Conservation (phyloP, 2,888 invertebrate species). For the Dasysyrphus albostriatus region DNA sequence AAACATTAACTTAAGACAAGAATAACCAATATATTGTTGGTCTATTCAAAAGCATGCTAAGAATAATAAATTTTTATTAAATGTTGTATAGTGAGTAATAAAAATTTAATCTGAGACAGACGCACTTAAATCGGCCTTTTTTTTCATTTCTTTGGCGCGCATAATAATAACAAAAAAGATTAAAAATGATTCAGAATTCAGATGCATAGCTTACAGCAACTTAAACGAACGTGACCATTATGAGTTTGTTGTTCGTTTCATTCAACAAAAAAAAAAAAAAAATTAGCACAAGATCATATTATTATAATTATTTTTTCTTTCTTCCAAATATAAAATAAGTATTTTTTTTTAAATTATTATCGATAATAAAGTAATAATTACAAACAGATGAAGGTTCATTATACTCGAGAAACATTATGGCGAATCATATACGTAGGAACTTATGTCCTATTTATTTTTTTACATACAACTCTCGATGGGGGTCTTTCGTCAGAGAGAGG, state of each 20-base stretch:
- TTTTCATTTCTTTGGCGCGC: not conserved
- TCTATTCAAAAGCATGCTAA: slow-evolving; percentile 9
- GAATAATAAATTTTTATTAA: slow-evolving; percentile 16
- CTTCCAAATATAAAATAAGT: not conserved
- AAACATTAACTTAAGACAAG: not conserved
- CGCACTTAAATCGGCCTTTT: slow-evolving; percentile 21
- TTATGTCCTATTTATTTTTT: slow-evolving; percentile 9
- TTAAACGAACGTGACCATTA: slow-evolving; percentile 34
- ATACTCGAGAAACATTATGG: slow-evolving; percentile 30
- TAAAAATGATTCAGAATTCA: slow-evolving; percentile 15
- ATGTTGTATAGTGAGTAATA: slow-evolving; percentile 19
- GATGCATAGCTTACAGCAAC: slow-evolving; percentile 21
- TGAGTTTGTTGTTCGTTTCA: slow-evolving; percentile 1
- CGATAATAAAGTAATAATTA: slow-evolving; percentile 3
- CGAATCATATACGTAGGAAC: slow-evolving; percentile 25
- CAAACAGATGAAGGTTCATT: slow-evolving; percentile 33
- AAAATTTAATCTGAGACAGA: slow-evolving; percentile 1
- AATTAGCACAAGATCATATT: slow-evolving; percentile 42
- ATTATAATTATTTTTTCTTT: not conserved
- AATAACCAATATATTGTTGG: slow-evolving; percentile 18
- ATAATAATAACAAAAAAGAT: slow-evolving; percentile 14
- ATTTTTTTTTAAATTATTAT: slow-evolving; percentile 20
- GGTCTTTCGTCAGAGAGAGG: slow-evolving; percentile 27
- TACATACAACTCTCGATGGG: not conserved
- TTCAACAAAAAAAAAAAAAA: slow-evolving; percentile 18